Percentiles rank a stretch among this genome's conserved stretches.
phyloP scores from a whole-genome alignment of 2,797 vertebrate species.

The Malurus splendens region DNA sequence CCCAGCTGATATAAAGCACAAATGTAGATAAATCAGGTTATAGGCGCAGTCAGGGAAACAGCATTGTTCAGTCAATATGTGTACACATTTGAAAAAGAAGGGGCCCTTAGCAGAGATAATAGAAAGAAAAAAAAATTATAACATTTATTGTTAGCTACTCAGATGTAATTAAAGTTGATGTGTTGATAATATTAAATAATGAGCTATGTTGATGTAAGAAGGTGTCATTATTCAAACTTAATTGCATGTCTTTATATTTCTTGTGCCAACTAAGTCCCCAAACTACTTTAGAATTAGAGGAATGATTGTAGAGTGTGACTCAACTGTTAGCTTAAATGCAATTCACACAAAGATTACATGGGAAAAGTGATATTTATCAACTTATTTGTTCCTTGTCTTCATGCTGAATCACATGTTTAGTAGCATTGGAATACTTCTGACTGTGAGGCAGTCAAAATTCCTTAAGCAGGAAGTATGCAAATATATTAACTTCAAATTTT shows the following conservation, averaged over 20 bases:
- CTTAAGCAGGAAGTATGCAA: neutral
- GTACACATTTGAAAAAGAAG: neutral
- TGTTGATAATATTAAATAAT: slow-evolving; percentile 15
- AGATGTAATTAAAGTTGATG: neutral
- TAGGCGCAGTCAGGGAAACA: neutral
- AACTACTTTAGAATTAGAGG: neutral
- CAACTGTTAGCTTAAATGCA: neutral
- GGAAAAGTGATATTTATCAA: neutral
- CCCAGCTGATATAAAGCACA: neutral
- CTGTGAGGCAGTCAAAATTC: neutral
- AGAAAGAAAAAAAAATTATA: neutral
- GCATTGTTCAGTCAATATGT: neutral
- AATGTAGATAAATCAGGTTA: neutral
- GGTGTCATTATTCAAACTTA: slow-evolving; percentile 7
- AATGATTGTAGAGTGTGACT: neutral
- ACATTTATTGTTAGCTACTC: neutral
- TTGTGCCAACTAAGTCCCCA: neutral
- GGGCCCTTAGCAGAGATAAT: neutral
- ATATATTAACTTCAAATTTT: neutral
- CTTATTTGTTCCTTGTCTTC: neutral
- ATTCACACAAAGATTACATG: neutral
- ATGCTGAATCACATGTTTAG: neutral
- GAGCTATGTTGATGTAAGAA: slow-evolving; percentile 1
- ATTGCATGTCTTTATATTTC: neutral
- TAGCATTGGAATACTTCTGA: neutral